Conservation (phyloP, 2,888 invertebrate species). For the Drosophila prostipennis region DNA sequence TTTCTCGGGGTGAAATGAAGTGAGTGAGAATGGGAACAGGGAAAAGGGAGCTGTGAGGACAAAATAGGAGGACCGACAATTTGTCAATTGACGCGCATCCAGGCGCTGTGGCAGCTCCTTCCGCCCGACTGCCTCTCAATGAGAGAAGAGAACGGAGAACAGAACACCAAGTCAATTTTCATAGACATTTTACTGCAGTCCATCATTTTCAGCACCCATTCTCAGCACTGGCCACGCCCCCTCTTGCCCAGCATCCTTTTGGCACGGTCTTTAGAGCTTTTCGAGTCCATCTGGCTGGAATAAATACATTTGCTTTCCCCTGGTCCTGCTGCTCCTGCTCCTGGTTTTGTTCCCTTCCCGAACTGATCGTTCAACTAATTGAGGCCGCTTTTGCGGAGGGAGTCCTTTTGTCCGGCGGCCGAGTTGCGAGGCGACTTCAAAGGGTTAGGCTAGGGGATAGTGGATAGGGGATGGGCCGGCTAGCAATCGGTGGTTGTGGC, state of each 20-base stretch:
- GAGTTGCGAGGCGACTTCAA: background rate
- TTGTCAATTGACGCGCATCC: constrained; percentile 75
- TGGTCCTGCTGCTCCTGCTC: background rate
- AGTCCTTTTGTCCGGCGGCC: background rate
- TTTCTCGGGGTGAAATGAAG: background rate
- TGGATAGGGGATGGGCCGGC: background rate
- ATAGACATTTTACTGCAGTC: constrained; percentile 64
- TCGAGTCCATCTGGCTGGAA: constrained; percentile 71
- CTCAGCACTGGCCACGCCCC: background rate
- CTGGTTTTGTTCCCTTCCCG: background rate
- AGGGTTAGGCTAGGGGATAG: too few relatives aligned
- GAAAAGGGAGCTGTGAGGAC: background rate
- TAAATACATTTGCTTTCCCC: constrained; percentile 63
- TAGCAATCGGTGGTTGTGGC: constrained; percentile 18
- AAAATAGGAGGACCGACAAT: constrained; percentile 51
- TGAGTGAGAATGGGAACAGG: background rate
- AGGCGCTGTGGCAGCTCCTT: constrained; percentile 70
- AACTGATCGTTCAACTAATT: constrained; percentile 12
- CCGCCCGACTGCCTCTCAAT: constrained; percentile 70
- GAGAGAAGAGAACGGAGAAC: constrained; percentile 7
- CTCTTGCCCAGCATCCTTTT: constrained; percentile 7
- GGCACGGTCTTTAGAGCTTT: constrained; percentile 64
- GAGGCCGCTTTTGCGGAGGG: constrained; percentile 3
- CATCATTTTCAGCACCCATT: constrained; percentile 15
- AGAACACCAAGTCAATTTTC: constrained; percentile 54